phyloP scores from a whole-genome alignment of 2,113 vertebrate genomes.

The Lasiurus borealis region DNA sequence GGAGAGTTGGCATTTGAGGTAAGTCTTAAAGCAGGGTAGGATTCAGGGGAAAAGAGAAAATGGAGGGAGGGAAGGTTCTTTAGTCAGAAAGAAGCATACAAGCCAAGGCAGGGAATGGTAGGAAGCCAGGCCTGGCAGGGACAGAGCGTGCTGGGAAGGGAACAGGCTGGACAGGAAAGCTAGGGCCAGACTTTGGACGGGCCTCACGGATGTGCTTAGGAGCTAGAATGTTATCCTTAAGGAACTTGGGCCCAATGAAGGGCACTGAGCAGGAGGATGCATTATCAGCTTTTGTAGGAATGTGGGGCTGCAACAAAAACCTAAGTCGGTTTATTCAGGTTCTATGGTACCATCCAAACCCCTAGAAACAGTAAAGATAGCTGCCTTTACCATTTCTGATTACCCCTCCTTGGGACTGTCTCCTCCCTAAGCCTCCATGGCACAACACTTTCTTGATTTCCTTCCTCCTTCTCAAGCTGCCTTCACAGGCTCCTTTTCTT shows the following conservation, averaged over 20 bases:
- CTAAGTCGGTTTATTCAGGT: neutral
- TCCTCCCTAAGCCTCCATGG: neutral
- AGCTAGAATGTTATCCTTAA: neutral
- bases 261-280: neutral
- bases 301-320: neutral
- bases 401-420: neutral
- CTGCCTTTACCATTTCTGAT: neutral
- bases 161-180: neutral
- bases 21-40: neutral
- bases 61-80: neutral
- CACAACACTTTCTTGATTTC: neutral
- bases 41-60: neutral
- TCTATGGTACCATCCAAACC: neutral
- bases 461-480: neutral
- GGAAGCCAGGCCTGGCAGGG: neutral
- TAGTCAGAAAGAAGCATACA: neutral
- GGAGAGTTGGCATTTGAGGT: neutral
- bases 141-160: neutral
- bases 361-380: neutral
- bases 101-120: neutral
- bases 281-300: neutral
- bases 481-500: slow-evolving; percentile 5
- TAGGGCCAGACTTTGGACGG: neutral
- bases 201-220: neutral
- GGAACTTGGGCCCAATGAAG: neutral